Evolutionary conservation across 1,140 invertebrate species (phyloP).

Genomic region (Cheumatopsyche charites): DNA sequence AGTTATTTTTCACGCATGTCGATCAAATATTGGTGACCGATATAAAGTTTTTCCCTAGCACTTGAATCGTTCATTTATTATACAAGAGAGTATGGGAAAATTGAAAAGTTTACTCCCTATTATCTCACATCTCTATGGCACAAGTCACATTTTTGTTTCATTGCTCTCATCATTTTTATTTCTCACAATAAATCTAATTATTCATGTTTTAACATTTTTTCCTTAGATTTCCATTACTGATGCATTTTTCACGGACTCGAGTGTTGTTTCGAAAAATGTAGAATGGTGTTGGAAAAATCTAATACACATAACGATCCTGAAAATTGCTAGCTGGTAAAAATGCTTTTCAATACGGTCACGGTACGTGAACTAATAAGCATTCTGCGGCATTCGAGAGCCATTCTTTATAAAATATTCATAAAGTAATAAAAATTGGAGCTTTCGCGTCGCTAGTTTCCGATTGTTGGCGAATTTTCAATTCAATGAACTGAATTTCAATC

Average conservation of each 20-base stretch:
- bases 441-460: conserved; percentile 27
- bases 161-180: too few relatives aligned
- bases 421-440: conserved; percentile 13
- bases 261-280: background rate
- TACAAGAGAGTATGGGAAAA: too few relatives aligned
- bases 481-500: conserved; percentile 25
- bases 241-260: background rate
- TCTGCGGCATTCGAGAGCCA: background rate
- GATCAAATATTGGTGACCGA: too few relatives aligned
- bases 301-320: background rate
- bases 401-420: conserved; percentile 27
- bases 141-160: too few relatives aligned
- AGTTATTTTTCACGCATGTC: too few relatives aligned
- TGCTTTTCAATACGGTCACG: too few relatives aligned
- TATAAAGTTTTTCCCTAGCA: too few relatives aligned
- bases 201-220: too few relatives aligned
- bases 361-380: conserved; percentile 18
- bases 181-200: too few relatives aligned
- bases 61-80: too few relatives aligned
- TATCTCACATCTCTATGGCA: too few relatives aligned
- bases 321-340: background rate
- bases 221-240: background rate
- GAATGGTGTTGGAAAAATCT: background rate
- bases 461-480: conserved; percentile 30
- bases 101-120: too few relatives aligned